phyloP scores from a whole-genome alignment of 1,140 invertebrate species.

The Megalonaias nervosa region DNA sequence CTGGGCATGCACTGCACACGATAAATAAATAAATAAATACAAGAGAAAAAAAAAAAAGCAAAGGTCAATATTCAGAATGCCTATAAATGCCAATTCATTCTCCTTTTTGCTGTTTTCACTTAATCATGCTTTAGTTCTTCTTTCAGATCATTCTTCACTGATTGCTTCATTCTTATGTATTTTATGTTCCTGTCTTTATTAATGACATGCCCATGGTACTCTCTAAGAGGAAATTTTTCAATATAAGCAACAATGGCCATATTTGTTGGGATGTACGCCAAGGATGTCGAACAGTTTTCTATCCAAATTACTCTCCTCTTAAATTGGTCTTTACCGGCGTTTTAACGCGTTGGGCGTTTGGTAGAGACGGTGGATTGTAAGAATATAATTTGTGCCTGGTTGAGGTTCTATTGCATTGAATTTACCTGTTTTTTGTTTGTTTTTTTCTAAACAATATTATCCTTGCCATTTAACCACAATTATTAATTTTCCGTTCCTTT shows the following conservation, averaged over 20 bases:
- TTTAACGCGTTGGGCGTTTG: background rate
- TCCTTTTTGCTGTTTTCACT: background rate
- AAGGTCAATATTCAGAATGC: no score
- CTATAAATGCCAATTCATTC: background rate
- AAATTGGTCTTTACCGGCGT: background rate
- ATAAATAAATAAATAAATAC: no score
- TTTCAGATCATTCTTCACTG: background rate
- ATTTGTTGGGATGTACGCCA: background rate
- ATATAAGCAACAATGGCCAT: constrained; percentile 13
- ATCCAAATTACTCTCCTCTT: constrained; percentile 16
- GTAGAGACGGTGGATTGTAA: constrained; percentile 15
- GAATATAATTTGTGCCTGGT: background rate
- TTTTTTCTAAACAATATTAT: constrained; percentile 5
- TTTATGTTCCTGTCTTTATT: no score
- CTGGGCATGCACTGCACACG: no score
- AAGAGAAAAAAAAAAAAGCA: no score
- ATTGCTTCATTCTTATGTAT: no score
- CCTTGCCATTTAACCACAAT: background rate
- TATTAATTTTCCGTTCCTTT: background rate
- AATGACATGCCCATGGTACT: no score
- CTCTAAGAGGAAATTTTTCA: constrained; percentile 1
- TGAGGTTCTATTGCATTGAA: constrained; percentile 21
- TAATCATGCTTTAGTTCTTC: background rate
- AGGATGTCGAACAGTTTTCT: background rate
- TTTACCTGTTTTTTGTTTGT: background rate